Base-by-base conservation (phyloP, 1,140 invertebrate genomes). In the Pachypsylla venusta region DNA sequence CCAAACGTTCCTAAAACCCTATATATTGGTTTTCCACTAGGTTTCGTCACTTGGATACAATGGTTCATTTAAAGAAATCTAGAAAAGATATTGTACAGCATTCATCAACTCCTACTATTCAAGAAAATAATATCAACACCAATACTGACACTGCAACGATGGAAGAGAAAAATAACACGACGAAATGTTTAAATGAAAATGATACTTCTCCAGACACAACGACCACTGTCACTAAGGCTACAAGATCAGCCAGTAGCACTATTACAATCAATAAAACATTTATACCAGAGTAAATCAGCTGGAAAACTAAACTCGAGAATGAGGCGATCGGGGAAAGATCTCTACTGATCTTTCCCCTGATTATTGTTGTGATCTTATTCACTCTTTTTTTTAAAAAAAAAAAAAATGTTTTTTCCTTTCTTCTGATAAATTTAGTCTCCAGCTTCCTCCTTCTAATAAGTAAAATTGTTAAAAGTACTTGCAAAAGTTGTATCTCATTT, bases 31-130 rank as follows among this genome's bases (percentile, higher is more conserved):
- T 61, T 61, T 28, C 39, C 64, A 61, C 1, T 64, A 88, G 85
- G 66, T 88, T 89, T 67, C 81, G 85, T 28, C 85, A 89, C 68
- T 71, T 87, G 68, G 85, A 88, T 65, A 85, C 85, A 2, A 85
- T 81, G 76, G 84, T 84, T 35, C 78, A 78, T 1, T 70, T 80
- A 66, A 84, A 83, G 65, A 75, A 62, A 54, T 79, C n/a, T 73
- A 75, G 1, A 74, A 72, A 58, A 67, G 70, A 57, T 69, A 69
- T 58, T 73, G 74, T 54, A 68, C 25, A 27, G 19, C 20, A 77
- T 13, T 74, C 74, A 2, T 78, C 80, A 14, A 82, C 82, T n/a
- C 78, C 77, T 10, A 76, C 83, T 1, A 72, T 71, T 12, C 69
- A 70, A 7, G 63, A 64, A 20, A 59, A 59, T 26, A 39, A 30